These are phyloP conservation scores for Deroplatys truncata DNA, from an alignment of 2,888 invertebrate genomes.

Conservation along the genomic window DNA sequence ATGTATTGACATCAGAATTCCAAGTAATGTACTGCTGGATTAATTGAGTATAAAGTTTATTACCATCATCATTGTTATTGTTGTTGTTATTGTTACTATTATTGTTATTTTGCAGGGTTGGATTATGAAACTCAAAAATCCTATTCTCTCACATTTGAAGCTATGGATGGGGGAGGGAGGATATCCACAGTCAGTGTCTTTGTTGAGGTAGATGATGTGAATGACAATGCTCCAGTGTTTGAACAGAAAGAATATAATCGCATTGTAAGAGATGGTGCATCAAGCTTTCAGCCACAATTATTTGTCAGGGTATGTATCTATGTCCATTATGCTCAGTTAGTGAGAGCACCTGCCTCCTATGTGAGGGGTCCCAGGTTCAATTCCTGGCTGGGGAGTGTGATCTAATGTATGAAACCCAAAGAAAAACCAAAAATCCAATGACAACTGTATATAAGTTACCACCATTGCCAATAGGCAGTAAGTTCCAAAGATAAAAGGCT, in stretches of 20 bases:
- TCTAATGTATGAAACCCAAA: too few species aligned
- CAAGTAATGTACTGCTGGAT: too few species aligned
- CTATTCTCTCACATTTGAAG: conserved; percentile 74
- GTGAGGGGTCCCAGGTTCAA: too few species aligned
- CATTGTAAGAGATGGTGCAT: conserved; percentile 71
- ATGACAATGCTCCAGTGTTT: conserved; percentile 72
- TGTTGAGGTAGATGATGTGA: conserved; percentile 68
- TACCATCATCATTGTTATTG: not conserved
- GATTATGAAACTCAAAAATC: conserved; percentile 79
- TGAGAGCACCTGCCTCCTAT: too few species aligned
- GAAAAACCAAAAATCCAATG: too few species aligned
- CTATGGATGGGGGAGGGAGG: conserved; percentile 74
- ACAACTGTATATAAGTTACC: too few species aligned
- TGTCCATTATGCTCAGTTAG: too few species aligned
- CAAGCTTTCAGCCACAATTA: conserved; percentile 73
- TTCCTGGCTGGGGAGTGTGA: too few species aligned
- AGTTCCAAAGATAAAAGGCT: too few species aligned
- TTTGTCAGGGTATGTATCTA: conserved; percentile 56
- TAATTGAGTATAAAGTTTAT: too few species aligned
- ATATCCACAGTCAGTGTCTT: conserved; percentile 66
- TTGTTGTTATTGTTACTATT: not conserved
- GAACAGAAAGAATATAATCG: conserved; percentile 66
- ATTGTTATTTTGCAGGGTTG: conserved; percentile 42
- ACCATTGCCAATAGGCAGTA: too few species aligned
- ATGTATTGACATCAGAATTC: too few species aligned